A percentile compares a stretch with the other conserved stretches of the same genome.
Evolutionary conservation across 1,140 invertebrate species (phyloP).

Genomic region (Oryctes rhinoceros): DNA sequence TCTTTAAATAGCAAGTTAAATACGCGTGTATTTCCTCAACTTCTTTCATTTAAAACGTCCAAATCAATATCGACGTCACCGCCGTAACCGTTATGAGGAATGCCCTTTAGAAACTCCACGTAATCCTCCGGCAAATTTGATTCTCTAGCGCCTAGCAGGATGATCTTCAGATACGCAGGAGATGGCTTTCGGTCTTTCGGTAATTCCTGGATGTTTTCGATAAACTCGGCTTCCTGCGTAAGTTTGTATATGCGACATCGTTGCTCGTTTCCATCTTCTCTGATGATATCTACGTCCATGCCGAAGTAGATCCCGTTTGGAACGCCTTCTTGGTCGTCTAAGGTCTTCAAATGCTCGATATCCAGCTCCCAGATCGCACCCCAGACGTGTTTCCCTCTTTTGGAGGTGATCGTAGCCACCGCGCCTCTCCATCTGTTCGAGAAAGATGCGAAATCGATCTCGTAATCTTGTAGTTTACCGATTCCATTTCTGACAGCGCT

Average conservation of each 20-base stretch:
- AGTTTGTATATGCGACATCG: constrained; percentile 74
- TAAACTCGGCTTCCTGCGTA: constrained; percentile 59
- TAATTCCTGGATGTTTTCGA: constrained; percentile 57
- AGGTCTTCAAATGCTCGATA: constrained; percentile 66
- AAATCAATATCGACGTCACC: constrained; percentile 31
- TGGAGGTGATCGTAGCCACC: constrained; percentile 78
- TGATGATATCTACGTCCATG: constrained; percentile 67
- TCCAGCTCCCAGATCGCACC: constrained; percentile 82
- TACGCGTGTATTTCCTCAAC: neutral
- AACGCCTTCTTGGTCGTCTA: constrained; percentile 77
- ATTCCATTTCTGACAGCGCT: constrained; percentile 68
- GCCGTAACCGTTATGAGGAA: constrained; percentile 59
- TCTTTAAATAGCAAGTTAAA: no score
- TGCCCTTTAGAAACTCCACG: constrained; percentile 65
- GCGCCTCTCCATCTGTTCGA: constrained; percentile 76
- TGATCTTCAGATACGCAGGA: constrained; percentile 69
- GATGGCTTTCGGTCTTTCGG: constrained; percentile 70
- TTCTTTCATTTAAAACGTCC: neutral
- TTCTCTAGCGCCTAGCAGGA: constrained; percentile 71
- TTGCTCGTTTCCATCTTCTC: constrained; percentile 61
- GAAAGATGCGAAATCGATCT: constrained; percentile 74
- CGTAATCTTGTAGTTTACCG: constrained; percentile 71
- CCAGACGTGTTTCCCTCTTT: constrained; percentile 69
- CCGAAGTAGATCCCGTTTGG: constrained; percentile 70
- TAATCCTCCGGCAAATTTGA: constrained; percentile 73